A percentile compares a stretch with the other conserved stretches of the same genome.
These are phyloP conservation scores for Schizopygopsis malacanthus DNA, from an alignment of 2,797 vertebrate species.

Conservation along the genomic window DNA sequence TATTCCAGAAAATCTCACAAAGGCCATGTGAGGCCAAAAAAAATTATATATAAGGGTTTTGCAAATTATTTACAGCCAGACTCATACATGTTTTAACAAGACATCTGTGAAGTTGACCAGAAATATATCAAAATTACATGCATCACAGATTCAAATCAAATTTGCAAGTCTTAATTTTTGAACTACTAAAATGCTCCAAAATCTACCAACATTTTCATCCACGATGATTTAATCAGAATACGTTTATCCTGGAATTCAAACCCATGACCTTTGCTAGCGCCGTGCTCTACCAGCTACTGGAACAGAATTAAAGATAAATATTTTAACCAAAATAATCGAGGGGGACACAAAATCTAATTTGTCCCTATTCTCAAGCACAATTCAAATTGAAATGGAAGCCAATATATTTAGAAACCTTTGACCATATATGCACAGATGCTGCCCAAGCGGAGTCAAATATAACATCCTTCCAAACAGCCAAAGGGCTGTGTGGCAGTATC, in stretches of 20 bases:
- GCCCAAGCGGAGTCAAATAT: slow-evolving; percentile 46
- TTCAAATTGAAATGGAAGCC: slow-evolving; percentile 36
- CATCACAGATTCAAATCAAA: neutral
- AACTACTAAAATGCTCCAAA: neutral
- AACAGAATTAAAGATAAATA: slow-evolving; percentile 22
- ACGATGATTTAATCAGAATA: neutral
- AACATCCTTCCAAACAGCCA: slow-evolving; percentile 53
- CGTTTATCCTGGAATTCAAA: neutral
- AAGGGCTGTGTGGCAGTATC: slow-evolving; percentile 57
- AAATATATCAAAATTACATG: neutral
- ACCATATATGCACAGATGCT: slow-evolving; percentile 32
- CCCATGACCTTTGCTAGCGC: neutral
- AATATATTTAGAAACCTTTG: slow-evolving; percentile 45
- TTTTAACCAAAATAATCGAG: slow-evolving; percentile 30
- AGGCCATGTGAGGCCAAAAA: neutral
- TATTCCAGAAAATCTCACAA: neutral
- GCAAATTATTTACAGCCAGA: neutral
- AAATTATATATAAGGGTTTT: neutral
- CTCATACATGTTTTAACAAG: neutral
- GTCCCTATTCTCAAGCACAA: neutral
- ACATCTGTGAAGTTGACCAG: neutral
- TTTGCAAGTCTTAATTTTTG: neutral
- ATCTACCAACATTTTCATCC: neutral
- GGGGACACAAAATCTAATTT: slow-evolving; percentile 2
- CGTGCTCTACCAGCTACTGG: neutral